phyloP scores from a whole-genome alignment of 23 tunicate genomes.

The Diplosoma virens region DNA sequence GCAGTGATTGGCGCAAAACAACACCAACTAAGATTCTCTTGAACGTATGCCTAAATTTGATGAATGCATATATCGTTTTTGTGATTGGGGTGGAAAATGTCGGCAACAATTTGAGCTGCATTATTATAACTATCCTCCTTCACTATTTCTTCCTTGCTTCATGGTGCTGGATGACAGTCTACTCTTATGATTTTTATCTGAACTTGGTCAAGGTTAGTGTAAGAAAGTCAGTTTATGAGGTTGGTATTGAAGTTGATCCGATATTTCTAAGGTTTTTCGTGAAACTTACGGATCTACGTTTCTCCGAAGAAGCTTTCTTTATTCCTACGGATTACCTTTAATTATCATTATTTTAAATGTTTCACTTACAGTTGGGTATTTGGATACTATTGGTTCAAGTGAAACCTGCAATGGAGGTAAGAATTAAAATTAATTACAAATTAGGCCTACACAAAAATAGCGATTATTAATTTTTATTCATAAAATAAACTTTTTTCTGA shows the following conservation, averaged over 20 bases:
- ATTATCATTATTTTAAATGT: constrained; percentile 25
- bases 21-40: constrained; percentile 51
- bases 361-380: constrained; percentile 42
- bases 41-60: constrained; percentile 48
- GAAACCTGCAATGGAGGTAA: constrained; percentile 52
- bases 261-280: too few relatives aligned
- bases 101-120: constrained; percentile 23
- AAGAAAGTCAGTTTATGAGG: background rate
- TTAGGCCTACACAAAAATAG: too few relatives aligned
- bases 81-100: constrained; percentile 43
- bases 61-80: constrained; percentile 58
- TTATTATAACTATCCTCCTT: constrained; percentile 41
- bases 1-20: constrained; percentile 48
- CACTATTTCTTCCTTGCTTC: constrained; percentile 69
- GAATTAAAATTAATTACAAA: too few relatives aligned
- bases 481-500: too few relatives aligned
- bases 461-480: too few relatives aligned
- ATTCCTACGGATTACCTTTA: constrained; percentile 72
- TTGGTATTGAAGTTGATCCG: too few relatives aligned
- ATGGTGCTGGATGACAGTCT: constrained; percentile 86
- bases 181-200: constrained; percentile 59
- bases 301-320: background rate
- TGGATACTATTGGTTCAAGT: constrained; percentile 15
- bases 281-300: background rate
- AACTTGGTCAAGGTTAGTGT: constrained; percentile 43